Conservation (phyloP, 2,113 vertebrate genomes). For the Heterocephalus glaber region DNA sequence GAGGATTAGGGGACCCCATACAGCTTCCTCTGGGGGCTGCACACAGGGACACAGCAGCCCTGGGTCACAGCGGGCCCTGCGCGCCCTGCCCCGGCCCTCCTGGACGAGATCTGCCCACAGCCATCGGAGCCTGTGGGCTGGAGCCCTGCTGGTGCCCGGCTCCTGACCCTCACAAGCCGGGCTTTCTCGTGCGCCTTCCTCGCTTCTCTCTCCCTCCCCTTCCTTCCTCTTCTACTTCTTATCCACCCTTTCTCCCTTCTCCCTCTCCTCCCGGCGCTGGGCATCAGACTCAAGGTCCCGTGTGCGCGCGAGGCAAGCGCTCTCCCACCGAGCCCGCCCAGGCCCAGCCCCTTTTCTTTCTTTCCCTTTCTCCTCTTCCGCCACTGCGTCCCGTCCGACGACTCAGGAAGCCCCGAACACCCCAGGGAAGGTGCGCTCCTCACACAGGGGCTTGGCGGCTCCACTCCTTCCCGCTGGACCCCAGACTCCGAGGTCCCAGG, state of each 20-base stretch:
- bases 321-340: background rate
- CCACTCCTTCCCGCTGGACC: background rate
- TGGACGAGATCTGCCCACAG: background rate
- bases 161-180: background rate
- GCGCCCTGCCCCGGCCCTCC: background rate
- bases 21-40: background rate
- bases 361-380: background rate
- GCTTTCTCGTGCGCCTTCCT: background rate
- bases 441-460: background rate
- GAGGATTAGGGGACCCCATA: background rate
- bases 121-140: background rate
- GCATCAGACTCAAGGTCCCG: no score
- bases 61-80: background rate
- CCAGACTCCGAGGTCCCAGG: accelerated
- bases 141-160: background rate
- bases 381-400: no score
- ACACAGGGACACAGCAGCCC: background rate
- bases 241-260: background rate
- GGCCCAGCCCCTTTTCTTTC: background rate
- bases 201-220: background rate
- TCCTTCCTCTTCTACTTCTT: background rate
- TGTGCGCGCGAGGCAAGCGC: background rate
- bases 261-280: no score
- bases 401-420: background rate
- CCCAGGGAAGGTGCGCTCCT: background rate